Conservation (phyloP, 92 coral and sea anemone genomes). For the Zoanthus sociatus region DNA sequence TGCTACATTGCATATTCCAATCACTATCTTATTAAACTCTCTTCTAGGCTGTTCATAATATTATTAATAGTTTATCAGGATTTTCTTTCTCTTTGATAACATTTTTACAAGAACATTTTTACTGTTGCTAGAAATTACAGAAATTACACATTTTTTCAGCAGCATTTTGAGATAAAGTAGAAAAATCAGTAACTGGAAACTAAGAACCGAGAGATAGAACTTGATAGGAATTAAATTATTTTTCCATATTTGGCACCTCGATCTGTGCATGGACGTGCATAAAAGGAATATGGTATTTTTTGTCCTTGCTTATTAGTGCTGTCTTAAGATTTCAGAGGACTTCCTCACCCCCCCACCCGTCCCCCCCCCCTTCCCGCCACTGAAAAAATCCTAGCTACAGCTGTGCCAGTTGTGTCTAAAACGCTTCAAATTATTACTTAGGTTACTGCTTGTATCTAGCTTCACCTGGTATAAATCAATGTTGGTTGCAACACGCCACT, state of each 20-base stretch:
- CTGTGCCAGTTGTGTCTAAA: constrained; percentile 37
- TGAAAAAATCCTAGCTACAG: constrained; percentile 18
- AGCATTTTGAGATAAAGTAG: no score
- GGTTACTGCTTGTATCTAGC: constrained; percentile 45
- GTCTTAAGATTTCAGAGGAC: constrained; percentile 51
- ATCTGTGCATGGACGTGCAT: constrained; percentile 55
- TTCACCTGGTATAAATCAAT: constrained; percentile 27
- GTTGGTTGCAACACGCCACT: constrained; percentile 46
- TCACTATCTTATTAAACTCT: constrained; percentile 45
- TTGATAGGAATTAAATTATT: no score
- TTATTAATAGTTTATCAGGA: no score
- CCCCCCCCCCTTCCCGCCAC: constrained; percentile 60
- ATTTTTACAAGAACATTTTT: no score
- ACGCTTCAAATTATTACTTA: constrained; percentile 25
- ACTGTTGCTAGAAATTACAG: background rate
- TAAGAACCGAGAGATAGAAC: no score
- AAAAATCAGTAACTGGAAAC: no score
- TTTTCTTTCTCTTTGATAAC: no score
- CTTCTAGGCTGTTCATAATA: constrained; percentile 33
- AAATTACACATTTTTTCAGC: constrained; percentile 56
- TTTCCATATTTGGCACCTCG: constrained; percentile 46
- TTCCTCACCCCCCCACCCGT: no score
- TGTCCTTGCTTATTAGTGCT: constrained; percentile 37
- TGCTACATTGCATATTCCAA: constrained; percentile 45
- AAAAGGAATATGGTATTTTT: constrained; percentile 57